Evolutionary conservation across 2,888 invertebrate genomes (phyloP).

Genomic region (Encarsia formosa): DNA sequence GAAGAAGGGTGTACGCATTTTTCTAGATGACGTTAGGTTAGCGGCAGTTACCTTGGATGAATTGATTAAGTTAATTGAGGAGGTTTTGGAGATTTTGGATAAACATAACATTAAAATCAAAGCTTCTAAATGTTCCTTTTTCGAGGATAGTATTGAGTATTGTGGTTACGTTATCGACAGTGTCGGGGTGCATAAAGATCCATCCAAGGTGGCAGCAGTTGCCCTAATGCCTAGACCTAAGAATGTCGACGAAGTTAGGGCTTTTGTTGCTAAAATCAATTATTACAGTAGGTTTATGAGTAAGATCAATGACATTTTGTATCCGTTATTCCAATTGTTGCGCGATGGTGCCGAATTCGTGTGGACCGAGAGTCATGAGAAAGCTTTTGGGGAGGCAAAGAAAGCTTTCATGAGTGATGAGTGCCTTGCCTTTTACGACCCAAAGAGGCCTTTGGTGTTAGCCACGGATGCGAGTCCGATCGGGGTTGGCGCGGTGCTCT

Average conservation of each 20-base stretch:
- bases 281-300: conserved; percentile 20
- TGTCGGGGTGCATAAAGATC: conserved; percentile 14
- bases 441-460: neutral
- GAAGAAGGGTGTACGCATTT: neutral
- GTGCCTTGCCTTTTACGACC: conserved; percentile 26
- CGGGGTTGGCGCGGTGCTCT: conserved; percentile 1
- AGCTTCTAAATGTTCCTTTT: conserved; percentile 8
- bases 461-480: neutral
- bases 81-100: neutral
- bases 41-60: neutral
- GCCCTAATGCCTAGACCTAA: conserved; percentile 29
- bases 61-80: neutral
- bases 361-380: conserved; percentile 1
- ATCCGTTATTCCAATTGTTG: neutral
- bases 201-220: conserved; percentile 16
- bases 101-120: conserved; percentile 9
- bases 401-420: conserved; percentile 34
- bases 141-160: conserved; percentile 10
- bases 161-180: conserved; percentile 21
- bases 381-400: conserved; percentile 5
- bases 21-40: neutral
- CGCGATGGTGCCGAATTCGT: neutral
- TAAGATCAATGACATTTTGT: conserved; percentile 8
- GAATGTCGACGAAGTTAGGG: conserved; percentile 13
- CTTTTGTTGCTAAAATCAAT: conserved; percentile 18